A percentile compares a stretch with the other conserved stretches of the same genome.
phyloP scores from a whole-genome alignment of 1,140 invertebrate species.

The Drosophila simulans region DNA sequence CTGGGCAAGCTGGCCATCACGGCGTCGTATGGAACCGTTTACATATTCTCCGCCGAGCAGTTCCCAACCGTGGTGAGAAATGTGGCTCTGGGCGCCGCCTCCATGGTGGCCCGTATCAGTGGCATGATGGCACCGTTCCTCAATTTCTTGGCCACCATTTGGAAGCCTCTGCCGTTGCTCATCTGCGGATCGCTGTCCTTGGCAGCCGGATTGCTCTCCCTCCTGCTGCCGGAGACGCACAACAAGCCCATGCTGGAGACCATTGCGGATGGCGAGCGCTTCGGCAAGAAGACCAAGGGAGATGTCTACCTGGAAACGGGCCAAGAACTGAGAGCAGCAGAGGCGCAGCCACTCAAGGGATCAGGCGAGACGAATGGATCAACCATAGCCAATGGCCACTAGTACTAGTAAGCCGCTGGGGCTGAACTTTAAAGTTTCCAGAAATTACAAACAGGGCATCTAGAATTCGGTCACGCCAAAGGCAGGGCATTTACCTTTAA shows the following conservation, averaged over 20 bases:
- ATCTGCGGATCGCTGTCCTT: slow-evolving; percentile 89
- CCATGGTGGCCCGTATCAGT: slow-evolving; percentile 91
- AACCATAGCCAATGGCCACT: slow-evolving; percentile 43
- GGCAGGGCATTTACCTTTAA: slow-evolving; percentile 40
- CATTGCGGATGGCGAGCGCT: slow-evolving; percentile 89
- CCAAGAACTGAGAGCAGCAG: slow-evolving; percentile 42
- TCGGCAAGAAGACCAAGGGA: slow-evolving; percentile 85
- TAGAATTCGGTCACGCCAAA: slow-evolving; percentile 25
- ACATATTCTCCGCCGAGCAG: slow-evolving; percentile 92
- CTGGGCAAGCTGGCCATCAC: slow-evolving; percentile 93
- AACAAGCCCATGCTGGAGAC: slow-evolving; percentile 91
- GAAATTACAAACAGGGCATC: slow-evolving; percentile 6
- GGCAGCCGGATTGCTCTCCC: slow-evolving; percentile 88
- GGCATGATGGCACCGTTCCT: slow-evolving; percentile 91
- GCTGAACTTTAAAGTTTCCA: slow-evolving; percentile 1
- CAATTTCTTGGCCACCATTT: slow-evolving; percentile 87
- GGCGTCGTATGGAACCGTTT: slow-evolving; percentile 91
- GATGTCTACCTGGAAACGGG: slow-evolving; percentile 64
- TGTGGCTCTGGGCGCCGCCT: slow-evolving; percentile 91
- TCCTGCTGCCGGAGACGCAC: slow-evolving; percentile 91
- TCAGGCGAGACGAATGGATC: slow-evolving; percentile 21
- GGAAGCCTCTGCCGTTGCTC: slow-evolving; percentile 89
- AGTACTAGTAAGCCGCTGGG: slow-evolving; percentile 34
- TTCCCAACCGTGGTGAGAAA: slow-evolving; percentile 94
- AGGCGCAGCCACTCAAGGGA: slow-evolving; percentile 60